Evolutionary conservation across 2,113 vertebrate genomes (phyloP).

Genomic region (Phaetusa simplex): DNA sequence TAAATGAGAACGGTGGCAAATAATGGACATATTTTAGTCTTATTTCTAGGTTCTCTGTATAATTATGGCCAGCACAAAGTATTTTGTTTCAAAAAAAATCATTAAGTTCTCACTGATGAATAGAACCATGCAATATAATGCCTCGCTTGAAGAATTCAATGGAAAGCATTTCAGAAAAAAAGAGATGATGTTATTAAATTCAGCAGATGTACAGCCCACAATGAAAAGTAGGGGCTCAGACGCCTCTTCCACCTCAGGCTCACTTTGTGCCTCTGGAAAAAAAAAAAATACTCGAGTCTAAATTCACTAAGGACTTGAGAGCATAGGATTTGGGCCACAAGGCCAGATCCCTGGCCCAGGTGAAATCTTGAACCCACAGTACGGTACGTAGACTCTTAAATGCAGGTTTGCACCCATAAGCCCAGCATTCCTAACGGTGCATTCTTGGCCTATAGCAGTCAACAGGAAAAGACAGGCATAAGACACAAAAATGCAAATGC

Average conservation of each 20-base stretch:
- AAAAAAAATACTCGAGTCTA: not conserved
- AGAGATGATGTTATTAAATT: not conserved
- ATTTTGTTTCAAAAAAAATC: not conserved
- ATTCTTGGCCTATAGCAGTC: not conserved
- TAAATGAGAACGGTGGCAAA: not conserved
- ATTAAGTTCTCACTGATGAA: not conserved
- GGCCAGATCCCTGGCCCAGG: not conserved
- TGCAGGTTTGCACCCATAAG: not conserved
- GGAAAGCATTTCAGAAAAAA: not conserved
- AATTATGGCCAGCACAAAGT: not conserved
- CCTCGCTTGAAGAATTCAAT: not conserved
- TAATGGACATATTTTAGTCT: not conserved
- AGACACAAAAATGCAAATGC: not conserved
- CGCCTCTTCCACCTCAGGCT: not conserved
- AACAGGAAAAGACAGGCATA: not conserved
- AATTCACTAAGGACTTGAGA: not conserved
- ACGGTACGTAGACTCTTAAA: not conserved
- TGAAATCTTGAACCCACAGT: not conserved
- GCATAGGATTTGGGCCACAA: not conserved
- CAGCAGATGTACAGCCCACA: not conserved
- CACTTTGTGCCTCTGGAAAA: not conserved
- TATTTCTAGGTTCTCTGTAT: not conserved
- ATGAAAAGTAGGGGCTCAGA: not conserved
- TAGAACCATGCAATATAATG: not conserved
- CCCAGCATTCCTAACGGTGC: not conserved